Percentiles rank a stretch among this genome's conserved stretches.
phyloP scores from a whole-genome alignment of 1,140 invertebrate species.

The Drosophila takahashii region DNA sequence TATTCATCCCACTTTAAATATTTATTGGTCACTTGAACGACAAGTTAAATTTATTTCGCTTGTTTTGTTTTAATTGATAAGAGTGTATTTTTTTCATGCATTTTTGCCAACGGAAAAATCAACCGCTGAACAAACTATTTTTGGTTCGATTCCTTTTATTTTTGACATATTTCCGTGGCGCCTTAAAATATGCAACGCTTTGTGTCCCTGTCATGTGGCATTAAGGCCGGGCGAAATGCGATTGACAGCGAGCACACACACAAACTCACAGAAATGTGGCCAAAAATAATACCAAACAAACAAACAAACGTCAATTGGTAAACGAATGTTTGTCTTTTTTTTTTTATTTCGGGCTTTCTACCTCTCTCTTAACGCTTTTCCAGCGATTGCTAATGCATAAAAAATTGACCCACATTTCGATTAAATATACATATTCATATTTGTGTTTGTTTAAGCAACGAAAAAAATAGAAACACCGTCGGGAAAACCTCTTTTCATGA shows the following conservation, averaged over 20 bases:
- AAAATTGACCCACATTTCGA: constrained; percentile 75
- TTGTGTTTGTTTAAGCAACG: constrained; percentile 64
- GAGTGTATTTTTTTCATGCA: constrained; percentile 14
- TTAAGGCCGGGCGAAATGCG: constrained; percentile 68
- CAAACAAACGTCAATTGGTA: constrained; percentile 28
- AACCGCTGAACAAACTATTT: constrained; percentile 3
- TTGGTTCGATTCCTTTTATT: constrained; percentile 19
- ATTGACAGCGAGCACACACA: constrained; percentile 63
- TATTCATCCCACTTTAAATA: constrained; percentile 6
- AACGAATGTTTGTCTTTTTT: constrained; percentile 12
- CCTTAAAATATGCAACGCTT: constrained; percentile 78
- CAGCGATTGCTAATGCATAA: constrained; percentile 65
- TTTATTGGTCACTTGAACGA: constrained; percentile 24
- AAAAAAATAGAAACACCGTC: constrained; percentile 21
- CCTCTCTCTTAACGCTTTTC: constrained; percentile 21
- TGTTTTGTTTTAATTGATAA: constrained; percentile 11
- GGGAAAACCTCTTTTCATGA: constrained; percentile 56
- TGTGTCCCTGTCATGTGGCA: constrained; percentile 67
- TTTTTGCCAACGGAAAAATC: constrained; percentile 14
- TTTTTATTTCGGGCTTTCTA: constrained; percentile 11
- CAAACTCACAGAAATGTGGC: constrained; percentile 11
- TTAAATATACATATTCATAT: constrained; percentile 76
- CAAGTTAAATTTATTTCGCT: constrained; percentile 7
- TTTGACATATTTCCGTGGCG: constrained; percentile 24
- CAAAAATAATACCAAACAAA: constrained; percentile 19